Evolutionary conservation across 92 coral and sea anemone genomes (phyloP), one percentile per base, ranked within the genome.

Genomic region (Diadumene lineata): DNA sequence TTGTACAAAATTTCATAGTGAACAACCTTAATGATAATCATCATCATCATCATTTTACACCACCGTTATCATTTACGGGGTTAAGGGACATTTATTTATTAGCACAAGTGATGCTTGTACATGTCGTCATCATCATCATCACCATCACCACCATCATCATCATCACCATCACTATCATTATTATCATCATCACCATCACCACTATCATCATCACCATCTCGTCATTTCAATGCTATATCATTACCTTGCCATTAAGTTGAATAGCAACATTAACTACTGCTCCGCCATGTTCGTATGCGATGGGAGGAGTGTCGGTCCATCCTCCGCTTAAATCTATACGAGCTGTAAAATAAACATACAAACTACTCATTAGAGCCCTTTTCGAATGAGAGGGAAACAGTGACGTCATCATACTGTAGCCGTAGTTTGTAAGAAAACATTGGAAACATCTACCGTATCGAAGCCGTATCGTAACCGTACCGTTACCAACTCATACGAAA

Each of bases 241-340:
- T n/a, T 74, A 94, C 98, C 98, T 91, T 80, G 68, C 97, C 98
- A 64, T 90, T 73, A 9, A 94, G 81, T 69, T 87, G 88, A 60
- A 94, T 82, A 0, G 97, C 97, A 26, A 94, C 89, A 34, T 94
- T 94, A 0, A 81, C 78, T n/a, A 91, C 98, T 11, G 85, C 79
- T 11, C 92, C 98, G 30, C 96, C 96, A 56, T 92, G 90, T 70
- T 92, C 97, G 62, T 92, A 94, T 15, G 98, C 93, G 27, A 91
- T 87, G 53, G 97, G 97, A 21, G 98, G 98, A 33, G 98, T 94
- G 75, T 94, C 98, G 70, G 92, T 94, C 98, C 98, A 94, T 34
- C 92, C 98, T 11, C 98, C 98, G 19, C 97, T 81, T 30, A 94
- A 79, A 75, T 94, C 98, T n/a, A 89, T 70, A 0, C 98, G 98